These are phyloP conservation scores for Naja naja DNA, from an alignment of 2,113 vertebrate species.

Conservation along the genomic window DNA sequence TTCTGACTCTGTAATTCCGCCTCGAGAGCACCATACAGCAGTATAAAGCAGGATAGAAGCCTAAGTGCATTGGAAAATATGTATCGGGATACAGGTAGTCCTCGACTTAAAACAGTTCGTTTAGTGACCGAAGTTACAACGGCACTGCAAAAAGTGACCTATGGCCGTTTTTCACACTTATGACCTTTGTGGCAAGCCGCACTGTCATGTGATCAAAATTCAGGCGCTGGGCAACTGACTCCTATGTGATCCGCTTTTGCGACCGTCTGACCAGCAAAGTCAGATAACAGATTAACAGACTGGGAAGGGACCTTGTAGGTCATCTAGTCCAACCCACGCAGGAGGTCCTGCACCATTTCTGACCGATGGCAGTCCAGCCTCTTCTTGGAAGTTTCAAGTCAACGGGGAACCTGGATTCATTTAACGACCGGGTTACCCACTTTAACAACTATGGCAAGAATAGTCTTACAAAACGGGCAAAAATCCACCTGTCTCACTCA, in stretches of 20 bases:
- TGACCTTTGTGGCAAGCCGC: background rate
- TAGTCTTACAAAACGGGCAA: background rate
- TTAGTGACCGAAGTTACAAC: background rate
- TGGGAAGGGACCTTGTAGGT: too few species aligned
- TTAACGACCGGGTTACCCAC: background rate
- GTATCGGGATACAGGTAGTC: background rate
- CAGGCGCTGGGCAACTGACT: background rate
- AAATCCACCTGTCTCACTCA: background rate
- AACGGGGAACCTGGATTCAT: background rate
- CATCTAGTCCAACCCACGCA: too few species aligned
- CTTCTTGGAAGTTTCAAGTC: too few species aligned
- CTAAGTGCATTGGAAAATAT: background rate
- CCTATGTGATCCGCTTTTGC: background rate
- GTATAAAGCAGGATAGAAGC: too few species aligned
- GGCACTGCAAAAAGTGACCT: background rate
- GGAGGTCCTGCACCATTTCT: too few species aligned
- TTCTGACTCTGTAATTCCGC: too few species aligned
- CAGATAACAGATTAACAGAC: too few species aligned
- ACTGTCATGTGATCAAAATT: background rate
- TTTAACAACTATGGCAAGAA: background rate
- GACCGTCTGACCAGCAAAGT: background rate
- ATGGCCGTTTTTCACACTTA: background rate
- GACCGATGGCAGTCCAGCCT: too few species aligned
- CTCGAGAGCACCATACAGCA: too few species aligned
- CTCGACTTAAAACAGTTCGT: background rate